phyloP scores from a whole-genome alignment of 2,888 invertebrate genomes.

The Drosophila sordidula region DNA sequence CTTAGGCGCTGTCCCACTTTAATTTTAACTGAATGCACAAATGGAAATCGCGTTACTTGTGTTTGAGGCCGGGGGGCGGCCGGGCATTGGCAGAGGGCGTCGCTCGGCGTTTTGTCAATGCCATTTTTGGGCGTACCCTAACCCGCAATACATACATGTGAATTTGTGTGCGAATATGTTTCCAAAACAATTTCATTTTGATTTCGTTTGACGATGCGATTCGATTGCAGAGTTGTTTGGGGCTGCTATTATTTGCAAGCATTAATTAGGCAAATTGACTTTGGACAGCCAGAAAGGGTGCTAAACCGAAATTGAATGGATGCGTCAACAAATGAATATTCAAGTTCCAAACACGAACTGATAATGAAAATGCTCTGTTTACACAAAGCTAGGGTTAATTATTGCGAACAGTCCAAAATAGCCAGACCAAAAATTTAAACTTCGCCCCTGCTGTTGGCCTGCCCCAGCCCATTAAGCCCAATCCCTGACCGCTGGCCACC shows the following conservation, averaged over 20 bases:
- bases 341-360: neutral
- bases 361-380: conserved; percentile 27
- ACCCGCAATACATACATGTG: neutral
- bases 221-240: conserved; percentile 36
- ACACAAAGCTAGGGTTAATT: neutral
- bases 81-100: conserved; percentile 1
- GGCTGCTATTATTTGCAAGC: conserved; percentile 18
- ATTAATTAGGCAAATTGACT: conserved; percentile 62
- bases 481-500: conserved; percentile 58
- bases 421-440: conserved; percentile 7
- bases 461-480: conserved; percentile 52
- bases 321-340: conserved; percentile 25
- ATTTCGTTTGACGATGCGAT: conserved; percentile 24
- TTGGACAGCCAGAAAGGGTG: conserved; percentile 25
- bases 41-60: conserved; percentile 63
- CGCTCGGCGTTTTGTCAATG: conserved; percentile 8
- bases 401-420: neutral
- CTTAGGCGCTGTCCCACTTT: conserved; percentile 76
- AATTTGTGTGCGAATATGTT: neutral
- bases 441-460: neutral
- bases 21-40: conserved; percentile 62
- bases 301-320: conserved; percentile 19
- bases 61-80: conserved; percentile 6
- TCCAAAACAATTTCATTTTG: conserved; percentile 36
- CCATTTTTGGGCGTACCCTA: neutral